Evolutionary conservation across 2,888 invertebrate genomes (phyloP), one percentile per base, ranked within the genome.

Genomic region (Vannuccia rotundouncinata): DNA sequence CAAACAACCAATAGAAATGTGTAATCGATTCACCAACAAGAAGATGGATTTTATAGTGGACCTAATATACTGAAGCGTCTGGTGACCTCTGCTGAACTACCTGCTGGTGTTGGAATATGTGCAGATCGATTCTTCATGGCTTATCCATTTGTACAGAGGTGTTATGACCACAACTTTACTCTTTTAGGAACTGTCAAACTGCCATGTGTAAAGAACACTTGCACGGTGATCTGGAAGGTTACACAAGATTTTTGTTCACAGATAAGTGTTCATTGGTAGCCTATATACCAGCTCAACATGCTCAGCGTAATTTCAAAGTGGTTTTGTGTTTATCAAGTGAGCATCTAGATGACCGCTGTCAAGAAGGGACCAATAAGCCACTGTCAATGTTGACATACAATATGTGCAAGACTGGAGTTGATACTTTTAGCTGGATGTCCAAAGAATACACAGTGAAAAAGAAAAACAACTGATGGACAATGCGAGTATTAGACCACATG

Each of bases 401-500:
- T 66, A 22, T 27, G 13, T 66, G 10, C 66, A 66, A 66, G 25
- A 5, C 10, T 22, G 66, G 66, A n/a, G 66, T 66, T 5, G 66
- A 66, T 22, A 66, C 25, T 17, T 66, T n/a, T 66, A n/a, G 13
- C 17, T 66, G 66, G 66, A 66, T 22, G 66, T 66, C 66, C 66
- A 66, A 66, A 66, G 66, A 66, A 22, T 66, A 22, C 66, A 66
- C 22, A 2, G 66, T 66, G 66, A 66, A 66, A 22, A 66, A 66
- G 2, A 66, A 66, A 22, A 66, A 66, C 25, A 66, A 22, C 22
- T 27, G 66, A n/a, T 66, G 66, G 66, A 66, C 66, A 66, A 66
- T 66, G 66, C 66, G 66, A 66, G 25, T 66, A 5, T 66, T 66
- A 66, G 66, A 66, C 25, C 66, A 66, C 2, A 66, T 66, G 66